Evolutionary conservation across 1,140 invertebrate species (phyloP).

Genomic region (Trichoplusia ni): DNA sequence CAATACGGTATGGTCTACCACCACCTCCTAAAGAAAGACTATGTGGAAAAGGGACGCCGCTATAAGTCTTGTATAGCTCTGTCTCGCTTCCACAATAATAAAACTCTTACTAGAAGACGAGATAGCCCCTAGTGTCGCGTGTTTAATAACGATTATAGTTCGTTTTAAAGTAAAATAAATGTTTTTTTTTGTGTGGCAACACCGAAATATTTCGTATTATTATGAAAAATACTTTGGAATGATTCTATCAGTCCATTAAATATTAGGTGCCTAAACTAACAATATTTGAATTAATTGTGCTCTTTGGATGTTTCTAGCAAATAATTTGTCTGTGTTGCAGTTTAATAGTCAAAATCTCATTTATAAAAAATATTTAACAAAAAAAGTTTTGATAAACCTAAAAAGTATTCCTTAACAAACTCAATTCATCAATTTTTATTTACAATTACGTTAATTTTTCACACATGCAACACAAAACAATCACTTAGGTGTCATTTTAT

Average conservation of each 20-base stretch:
- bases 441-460: neutral
- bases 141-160: too few relatives aligned
- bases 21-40: too few relatives aligned
- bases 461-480: conserved; percentile 4
- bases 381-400: too few relatives aligned
- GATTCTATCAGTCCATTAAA: conserved; percentile 42
- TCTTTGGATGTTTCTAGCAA: conserved; percentile 9
- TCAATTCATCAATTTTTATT: neutral
- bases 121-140: too few relatives aligned
- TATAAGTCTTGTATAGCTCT: too few relatives aligned
- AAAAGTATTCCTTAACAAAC: too few relatives aligned
- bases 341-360: conserved; percentile 1
- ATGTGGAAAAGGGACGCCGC: too few relatives aligned
- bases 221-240: conserved; percentile 40
- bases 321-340: conserved; percentile 11
- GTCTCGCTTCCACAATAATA: neutral
- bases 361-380: neutral
- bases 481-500: neutral
- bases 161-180: too few relatives aligned
- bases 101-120: too few relatives aligned
- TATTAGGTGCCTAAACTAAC: neutral
- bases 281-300: neutral
- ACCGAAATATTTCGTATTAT: too few relatives aligned
- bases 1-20: too few relatives aligned
- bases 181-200: too few relatives aligned